phyloP scores from a whole-genome alignment of 2,888 invertebrate species.

The Melolontha melolontha region DNA sequence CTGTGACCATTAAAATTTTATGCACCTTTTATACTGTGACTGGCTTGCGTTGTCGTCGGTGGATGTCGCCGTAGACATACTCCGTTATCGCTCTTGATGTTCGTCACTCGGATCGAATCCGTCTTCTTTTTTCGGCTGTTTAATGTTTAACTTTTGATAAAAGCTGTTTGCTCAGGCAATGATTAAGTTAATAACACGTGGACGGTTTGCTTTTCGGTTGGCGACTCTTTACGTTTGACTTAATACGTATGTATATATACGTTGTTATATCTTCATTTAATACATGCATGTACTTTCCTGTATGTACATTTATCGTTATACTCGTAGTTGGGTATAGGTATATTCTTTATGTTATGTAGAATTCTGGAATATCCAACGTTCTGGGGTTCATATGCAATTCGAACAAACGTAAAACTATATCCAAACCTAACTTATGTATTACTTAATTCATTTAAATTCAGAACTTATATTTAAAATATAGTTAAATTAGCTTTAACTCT shows the following conservation, averaged over 20 bases:
- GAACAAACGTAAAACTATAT: too few species aligned
- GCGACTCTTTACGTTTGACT: slow-evolving; percentile 18
- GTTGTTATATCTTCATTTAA: slow-evolving; percentile 15
- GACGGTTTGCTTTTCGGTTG: slow-evolving; percentile 33
- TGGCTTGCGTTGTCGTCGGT: slow-evolving; percentile 22
- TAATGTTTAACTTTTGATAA: slow-evolving; percentile 37
- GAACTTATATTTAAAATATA: too few species aligned
- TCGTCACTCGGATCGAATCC: slow-evolving; percentile 4
- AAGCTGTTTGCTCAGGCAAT: slow-evolving; percentile 30
- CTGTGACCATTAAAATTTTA: slow-evolving; percentile 38
- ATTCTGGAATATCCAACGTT: too few species aligned
- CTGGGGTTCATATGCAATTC: too few species aligned
- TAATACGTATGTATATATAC: background rate
- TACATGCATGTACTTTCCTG: background rate
- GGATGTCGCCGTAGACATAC: slow-evolving; percentile 10
- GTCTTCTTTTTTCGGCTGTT: slow-evolving; percentile 26
- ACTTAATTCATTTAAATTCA: too few species aligned
- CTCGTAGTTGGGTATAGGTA: too few species aligned
- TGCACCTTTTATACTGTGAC: slow-evolving; percentile 29
- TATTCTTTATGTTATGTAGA: too few species aligned
- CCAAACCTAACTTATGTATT: too few species aligned
- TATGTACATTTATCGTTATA: too few species aligned
- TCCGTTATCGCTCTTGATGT: slow-evolving; percentile 26
- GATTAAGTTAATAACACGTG: slow-evolving; percentile 39
- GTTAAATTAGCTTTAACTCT: too few species aligned